phyloP scores from a whole-genome alignment of 1,140 invertebrate genomes.

The Hycleus phaleratus region DNA sequence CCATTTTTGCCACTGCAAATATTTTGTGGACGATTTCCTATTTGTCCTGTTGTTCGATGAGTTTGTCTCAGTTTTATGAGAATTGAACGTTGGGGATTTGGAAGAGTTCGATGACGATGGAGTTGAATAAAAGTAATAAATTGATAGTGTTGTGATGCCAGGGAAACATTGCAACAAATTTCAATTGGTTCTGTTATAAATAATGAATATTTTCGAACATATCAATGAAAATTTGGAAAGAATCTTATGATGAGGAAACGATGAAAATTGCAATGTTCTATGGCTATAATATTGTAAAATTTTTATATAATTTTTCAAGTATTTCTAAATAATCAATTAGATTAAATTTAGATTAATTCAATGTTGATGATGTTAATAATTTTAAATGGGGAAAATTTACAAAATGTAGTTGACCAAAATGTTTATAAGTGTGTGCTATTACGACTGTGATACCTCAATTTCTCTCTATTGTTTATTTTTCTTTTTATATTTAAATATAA shows the following conservation, averaged over 20 bases:
- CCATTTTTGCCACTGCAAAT: too few relatives aligned
- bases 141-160: background rate
- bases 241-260: too few relatives aligned
- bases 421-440: slow-evolving; percentile 25
- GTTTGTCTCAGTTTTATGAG: slow-evolving; percentile 27
- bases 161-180: background rate
- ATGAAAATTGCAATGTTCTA: too few relatives aligned
- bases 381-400: background rate
- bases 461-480: slow-evolving; percentile 7
- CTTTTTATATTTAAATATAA: slow-evolving; percentile 7
- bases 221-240: too few relatives aligned
- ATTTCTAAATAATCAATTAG: background rate
- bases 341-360: background rate
- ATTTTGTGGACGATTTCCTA: background rate
- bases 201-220: too few relatives aligned
- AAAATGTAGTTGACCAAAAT: slow-evolving; percentile 13
- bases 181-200: too few relatives aligned
- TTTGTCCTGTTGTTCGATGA: background rate
- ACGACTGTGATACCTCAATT: slow-evolving; percentile 24
- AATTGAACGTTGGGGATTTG: slow-evolving; percentile 1
- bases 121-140: slow-evolving; percentile 8
- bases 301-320: background rate
- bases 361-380: background rate
- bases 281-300: too few relatives aligned
- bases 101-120: background rate